Conservation (phyloP, 2,888 invertebrate species). For the Calameuta pallipes region DNA sequence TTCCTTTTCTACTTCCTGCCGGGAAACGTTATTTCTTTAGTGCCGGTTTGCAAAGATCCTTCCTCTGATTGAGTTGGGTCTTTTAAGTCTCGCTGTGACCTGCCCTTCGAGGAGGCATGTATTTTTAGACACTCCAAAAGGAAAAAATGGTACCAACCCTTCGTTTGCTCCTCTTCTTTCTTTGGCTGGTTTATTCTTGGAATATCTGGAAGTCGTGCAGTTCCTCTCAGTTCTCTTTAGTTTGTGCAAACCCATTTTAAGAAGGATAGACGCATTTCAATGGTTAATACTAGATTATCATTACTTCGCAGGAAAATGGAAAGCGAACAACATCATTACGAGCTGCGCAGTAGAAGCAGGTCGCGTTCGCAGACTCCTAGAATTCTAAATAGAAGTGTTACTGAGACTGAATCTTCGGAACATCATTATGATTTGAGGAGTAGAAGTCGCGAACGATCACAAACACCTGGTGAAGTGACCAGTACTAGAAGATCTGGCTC, state of each 20-base stretch:
- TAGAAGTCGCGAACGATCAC: conserved; percentile 56
- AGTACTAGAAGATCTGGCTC: conserved; percentile 51
- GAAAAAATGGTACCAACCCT: not conserved
- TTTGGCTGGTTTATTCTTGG: not conserved
- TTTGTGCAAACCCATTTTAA: not conserved
- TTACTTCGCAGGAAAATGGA: conserved; percentile 44
- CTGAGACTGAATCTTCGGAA: conserved; percentile 47
- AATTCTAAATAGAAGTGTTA: conserved; percentile 32
- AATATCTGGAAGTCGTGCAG: not conserved
- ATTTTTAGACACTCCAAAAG: conserved; percentile 32
- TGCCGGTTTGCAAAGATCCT: not conserved
- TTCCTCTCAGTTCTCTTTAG: not conserved
- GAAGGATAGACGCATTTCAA: not conserved
- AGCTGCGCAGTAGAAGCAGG: conserved; percentile 57
- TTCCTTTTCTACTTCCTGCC: not conserved
- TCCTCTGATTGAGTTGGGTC: not conserved
- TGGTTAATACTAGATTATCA: not conserved
- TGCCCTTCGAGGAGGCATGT: conserved; percentile 28
- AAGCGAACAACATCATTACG: conserved; percentile 55
- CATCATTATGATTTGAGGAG: conserved; percentile 56
- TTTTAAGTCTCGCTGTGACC: not conserved
- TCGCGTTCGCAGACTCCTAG: conserved; percentile 61
- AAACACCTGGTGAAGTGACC: conserved; percentile 54
- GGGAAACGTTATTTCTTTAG: not conserved
- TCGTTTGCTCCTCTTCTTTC: not conserved